Conservation (phyloP, 2,797 vertebrate genomes). For the Spea hammondii region DNA sequence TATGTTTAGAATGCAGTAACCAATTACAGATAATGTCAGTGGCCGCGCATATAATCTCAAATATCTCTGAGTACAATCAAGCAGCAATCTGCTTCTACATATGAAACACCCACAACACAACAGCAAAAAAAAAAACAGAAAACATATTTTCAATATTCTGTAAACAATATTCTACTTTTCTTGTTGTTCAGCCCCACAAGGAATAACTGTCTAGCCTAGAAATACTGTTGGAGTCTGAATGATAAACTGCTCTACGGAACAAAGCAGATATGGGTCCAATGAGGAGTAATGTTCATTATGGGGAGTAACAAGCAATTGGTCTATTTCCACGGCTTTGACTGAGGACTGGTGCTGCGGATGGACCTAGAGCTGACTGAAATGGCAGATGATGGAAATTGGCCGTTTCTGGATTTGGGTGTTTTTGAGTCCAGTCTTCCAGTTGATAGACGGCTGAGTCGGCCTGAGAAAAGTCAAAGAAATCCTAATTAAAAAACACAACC, state of each 20-base stretch:
- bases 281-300: conserved; percentile 56
- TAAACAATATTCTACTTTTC: conserved; percentile 41
- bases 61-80: background rate
- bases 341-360: conserved; percentile 64
- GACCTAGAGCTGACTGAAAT: conserved; percentile 58
- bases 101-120: background rate
- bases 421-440: conserved; percentile 66
- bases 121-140: background rate
- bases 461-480: conserved; percentile 58
- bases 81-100: background rate
- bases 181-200: background rate
- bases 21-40: no score
- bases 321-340: conserved; percentile 84
- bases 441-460: conserved; percentile 71
- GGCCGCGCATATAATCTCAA: no score
- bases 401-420: conserved; percentile 58
- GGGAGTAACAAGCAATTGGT: conserved; percentile 15
- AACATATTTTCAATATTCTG: conserved; percentile 33
- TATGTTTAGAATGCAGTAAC: no score
- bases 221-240: conserved; percentile 42
- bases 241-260: conserved; percentile 22
- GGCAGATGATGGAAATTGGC: conserved; percentile 59
- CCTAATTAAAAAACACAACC: background rate
- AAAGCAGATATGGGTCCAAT: conserved; percentile 48
- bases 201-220: conserved; percentile 16